Evolutionary conservation across 2,113 vertebrate genomes (phyloP).

Genomic region (Pseudorectes ferrugineus): DNA sequence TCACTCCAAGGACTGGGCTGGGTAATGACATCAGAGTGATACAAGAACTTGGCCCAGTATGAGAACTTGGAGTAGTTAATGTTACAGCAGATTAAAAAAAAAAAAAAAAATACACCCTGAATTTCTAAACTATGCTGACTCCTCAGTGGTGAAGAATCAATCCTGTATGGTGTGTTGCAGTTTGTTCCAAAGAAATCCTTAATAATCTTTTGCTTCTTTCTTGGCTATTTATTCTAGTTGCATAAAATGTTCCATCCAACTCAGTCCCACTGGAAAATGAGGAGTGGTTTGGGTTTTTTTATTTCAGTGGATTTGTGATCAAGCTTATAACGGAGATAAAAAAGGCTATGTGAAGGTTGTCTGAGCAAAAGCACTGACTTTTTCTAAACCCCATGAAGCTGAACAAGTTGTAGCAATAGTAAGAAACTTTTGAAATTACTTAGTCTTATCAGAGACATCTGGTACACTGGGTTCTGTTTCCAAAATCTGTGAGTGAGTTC

Average conservation of each 20-base stretch:
- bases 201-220: neutral
- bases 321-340: neutral
- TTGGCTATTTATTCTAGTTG: neutral
- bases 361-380: neutral
- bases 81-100: neutral
- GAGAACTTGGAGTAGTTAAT: neutral
- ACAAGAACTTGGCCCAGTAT: neutral
- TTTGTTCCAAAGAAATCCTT: neutral
- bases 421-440: neutral
- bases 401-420: neutral
- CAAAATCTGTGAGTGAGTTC: neutral
- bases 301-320: neutral
- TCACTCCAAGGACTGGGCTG: neutral
- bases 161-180: neutral
- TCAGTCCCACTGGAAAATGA: neutral
- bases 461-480: neutral
- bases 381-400: neutral
- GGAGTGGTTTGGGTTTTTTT: neutral
- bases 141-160: neutral
- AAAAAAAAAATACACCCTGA: neutral
- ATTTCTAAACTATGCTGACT: neutral
- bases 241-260: neutral
- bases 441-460: neutral
- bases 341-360: neutral
- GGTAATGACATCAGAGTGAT: neutral